Evolutionary conservation across 2,113 vertebrate genomes (phyloP).

Genomic region (Chaetodon auriga): DNA sequence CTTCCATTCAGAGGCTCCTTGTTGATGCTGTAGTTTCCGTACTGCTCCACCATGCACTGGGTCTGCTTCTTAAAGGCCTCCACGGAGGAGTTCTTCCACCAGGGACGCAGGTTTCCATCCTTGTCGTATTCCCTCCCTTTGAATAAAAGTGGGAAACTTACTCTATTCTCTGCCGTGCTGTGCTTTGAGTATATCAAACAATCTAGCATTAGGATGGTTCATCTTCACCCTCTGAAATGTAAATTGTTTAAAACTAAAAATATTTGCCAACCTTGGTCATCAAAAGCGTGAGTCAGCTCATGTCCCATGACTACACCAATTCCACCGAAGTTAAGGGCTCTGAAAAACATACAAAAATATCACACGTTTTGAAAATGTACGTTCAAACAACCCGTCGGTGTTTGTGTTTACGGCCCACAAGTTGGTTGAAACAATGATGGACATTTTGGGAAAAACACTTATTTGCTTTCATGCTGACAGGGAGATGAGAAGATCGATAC

Average conservation of each 20-base stretch:
- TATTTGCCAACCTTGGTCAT: conserved; percentile 91
- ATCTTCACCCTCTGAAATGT: background rate
- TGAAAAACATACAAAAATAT: conserved; percentile 61
- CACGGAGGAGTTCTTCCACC: conserved; percentile 97
- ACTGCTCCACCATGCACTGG: conserved; percentile 95
- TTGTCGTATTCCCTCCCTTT: conserved; percentile 96
- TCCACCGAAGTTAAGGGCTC: conserved; percentile 95
- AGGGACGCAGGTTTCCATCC: conserved; percentile 94
- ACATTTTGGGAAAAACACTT: background rate
- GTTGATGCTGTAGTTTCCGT: conserved; percentile 92
- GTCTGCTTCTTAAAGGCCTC: conserved; percentile 96
- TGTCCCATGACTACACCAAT: conserved; percentile 97
- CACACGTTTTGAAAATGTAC: background rate
- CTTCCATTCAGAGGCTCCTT: conserved; percentile 92
- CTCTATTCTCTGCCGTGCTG: background rate
- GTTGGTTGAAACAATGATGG: background rate
- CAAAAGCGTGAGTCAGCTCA: conserved; percentile 96
- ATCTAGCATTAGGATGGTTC: no score
- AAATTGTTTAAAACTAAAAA: background rate
- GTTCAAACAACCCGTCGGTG: background rate
- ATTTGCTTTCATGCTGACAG: background rate
- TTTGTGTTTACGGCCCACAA: background rate
- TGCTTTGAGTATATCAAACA: background rate
- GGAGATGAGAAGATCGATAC: background rate
- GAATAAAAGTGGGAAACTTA: background rate